Evolutionary conservation across 2,113 vertebrate genomes (phyloP), one percentile per base, ranked within the genome.

Genomic region (Halichoeres trimaculatus): DNA sequence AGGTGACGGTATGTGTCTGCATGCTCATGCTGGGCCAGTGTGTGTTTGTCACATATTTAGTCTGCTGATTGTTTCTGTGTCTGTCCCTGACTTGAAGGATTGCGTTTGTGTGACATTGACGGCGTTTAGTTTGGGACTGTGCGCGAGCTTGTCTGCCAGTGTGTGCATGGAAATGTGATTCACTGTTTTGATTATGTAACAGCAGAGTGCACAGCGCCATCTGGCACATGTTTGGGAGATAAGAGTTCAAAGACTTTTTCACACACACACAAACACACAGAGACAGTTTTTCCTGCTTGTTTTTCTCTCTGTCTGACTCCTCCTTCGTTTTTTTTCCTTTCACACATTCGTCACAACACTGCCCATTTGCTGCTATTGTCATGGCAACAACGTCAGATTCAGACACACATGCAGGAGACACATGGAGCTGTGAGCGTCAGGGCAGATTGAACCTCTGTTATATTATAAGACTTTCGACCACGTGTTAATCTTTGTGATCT

Each of bases 131-230:
- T 70, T 62, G 20, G 52, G 57, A 73, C 51, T 64, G 58, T 71
- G 54, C 38, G 73, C 5, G 6, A 63, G 36, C 66, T 7, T 63
- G 54, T 59, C 1, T 73, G 61, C n/a, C 12, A 34, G 64, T 52
- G 60, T 57, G 50, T 74, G 58, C 43, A 13, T 55, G 61, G 36
- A 19, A 81, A 77, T 76, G 70, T 69, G 88, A 81, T 60, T 80
- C 74, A 70, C 59, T 85, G 75, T 89, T 90, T 85, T 84, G 72
- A 83, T 93, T 92, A 92, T 88, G 88, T 90, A 93, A 93, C 64
- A 23, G 58, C 47, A 66, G 36, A 38, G 77, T 78, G 81, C 74
- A 85, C 76, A 87, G 84, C 84, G 80, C 91, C 90, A 93, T 92
- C 88, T 94, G 90, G 87, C 87, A 86, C 80, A 85, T n/a, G 45